A percentile compares a stretch with the other conserved stretches of the same genome.
phyloP scores from a whole-genome alignment of 2,888 invertebrate species.

The Conchocele bisecta region DNA sequence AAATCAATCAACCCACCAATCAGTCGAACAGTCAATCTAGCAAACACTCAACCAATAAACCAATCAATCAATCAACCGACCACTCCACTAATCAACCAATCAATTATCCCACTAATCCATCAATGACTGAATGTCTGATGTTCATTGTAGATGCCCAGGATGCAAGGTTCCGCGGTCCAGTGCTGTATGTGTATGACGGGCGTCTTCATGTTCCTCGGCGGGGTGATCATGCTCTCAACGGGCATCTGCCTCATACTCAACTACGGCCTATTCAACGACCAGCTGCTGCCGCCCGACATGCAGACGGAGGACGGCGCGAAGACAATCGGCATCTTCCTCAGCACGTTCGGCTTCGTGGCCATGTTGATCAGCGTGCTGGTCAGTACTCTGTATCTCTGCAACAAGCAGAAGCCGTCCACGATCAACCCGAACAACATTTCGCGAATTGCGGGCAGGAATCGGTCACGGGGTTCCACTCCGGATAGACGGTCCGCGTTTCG shows the following conservation, averaged over 20 bases:
- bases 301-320: conserved; percentile 74
- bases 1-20: too few relatives aligned
- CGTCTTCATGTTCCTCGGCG: conserved; percentile 74
- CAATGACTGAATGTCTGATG: neutral
- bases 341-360: conserved; percentile 65
- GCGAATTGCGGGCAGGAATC: conserved; percentile 44
- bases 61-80: too few relatives aligned
- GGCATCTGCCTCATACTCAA: conserved; percentile 76
- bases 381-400: conserved; percentile 69
- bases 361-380: conserved; percentile 70
- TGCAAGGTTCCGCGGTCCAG: conserved; percentile 71
- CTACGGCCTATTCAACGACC: conserved; percentile 71
- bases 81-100: too few relatives aligned
- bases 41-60: too few relatives aligned
- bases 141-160: conserved; percentile 71
- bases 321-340: conserved; percentile 75
- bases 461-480: conserved; percentile 48
- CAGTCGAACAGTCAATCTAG: too few relatives aligned
- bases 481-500: conserved; percentile 17
- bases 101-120: too few relatives aligned
- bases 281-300: conserved; percentile 70
- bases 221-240: conserved; percentile 73
- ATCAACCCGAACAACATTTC: conserved; percentile 54
- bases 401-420: conserved; percentile 34
- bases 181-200: conserved; percentile 75